phyloP scores from a whole-genome alignment of 1,140 invertebrate species.

The Laodelphax striatellus region DNA sequence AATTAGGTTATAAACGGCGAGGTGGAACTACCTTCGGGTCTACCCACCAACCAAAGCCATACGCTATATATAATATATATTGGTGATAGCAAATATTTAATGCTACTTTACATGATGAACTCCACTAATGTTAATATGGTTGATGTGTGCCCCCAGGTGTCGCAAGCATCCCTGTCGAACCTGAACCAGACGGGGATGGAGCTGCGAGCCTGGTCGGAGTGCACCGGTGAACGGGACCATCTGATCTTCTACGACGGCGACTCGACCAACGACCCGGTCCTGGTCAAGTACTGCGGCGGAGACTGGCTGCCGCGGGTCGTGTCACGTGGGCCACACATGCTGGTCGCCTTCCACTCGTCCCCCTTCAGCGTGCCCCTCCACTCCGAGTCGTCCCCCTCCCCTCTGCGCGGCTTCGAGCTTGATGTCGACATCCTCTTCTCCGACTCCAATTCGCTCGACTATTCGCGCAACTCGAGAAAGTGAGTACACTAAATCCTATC shows the following conservation, averaged over 20 bases:
- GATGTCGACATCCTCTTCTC: slow-evolving; percentile 78
- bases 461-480: slow-evolving; percentile 29
- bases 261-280: slow-evolving; percentile 53
- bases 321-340: slow-evolving; percentile 57
- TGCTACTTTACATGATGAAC: too few species aligned
- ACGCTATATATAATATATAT: too few species aligned
- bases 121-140: too few species aligned
- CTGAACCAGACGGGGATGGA: slow-evolving; percentile 53
- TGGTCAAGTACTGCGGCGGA: slow-evolving; percentile 78
- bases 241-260: slow-evolving; percentile 78
- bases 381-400: slow-evolving; percentile 15
- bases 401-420: slow-evolving; percentile 44
- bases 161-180: slow-evolving; percentile 33
- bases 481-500: too few species aligned
- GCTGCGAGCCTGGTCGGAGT: slow-evolving; percentile 68
- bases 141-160: slow-evolving; percentile 30
- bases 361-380: slow-evolving; percentile 24
- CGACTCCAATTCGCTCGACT: slow-evolving; percentile 66
- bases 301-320: slow-evolving; percentile 64
- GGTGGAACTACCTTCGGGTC: too few species aligned
- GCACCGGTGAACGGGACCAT: slow-evolving; percentile 65
- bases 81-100: too few species aligned
- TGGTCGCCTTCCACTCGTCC: slow-evolving; percentile 57
- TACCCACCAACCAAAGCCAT: too few species aligned
- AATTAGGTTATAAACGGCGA: too few species aligned